phyloP scores from a whole-genome alignment of 2,888 invertebrate genomes.

The Ophion costatus region DNA sequence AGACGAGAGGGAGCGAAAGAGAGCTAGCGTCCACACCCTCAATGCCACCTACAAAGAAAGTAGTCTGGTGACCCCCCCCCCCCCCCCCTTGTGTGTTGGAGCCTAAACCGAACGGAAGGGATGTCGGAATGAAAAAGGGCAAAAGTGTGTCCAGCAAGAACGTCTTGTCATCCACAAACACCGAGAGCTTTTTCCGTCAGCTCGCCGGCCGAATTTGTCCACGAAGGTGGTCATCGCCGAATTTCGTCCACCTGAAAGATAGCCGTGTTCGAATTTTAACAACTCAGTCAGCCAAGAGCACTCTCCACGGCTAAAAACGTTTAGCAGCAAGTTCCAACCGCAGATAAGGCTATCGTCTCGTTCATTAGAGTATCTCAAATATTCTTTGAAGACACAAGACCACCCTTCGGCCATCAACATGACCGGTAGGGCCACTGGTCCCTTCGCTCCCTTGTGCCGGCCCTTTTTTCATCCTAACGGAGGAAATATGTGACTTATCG shows the following conservation, averaged over 20 bases:
- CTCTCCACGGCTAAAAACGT: slow-evolving; percentile 23
- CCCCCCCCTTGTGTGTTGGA: slow-evolving; percentile 1
- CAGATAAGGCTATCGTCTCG: slow-evolving; percentile 27
- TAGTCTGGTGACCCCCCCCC: slow-evolving; percentile 14
- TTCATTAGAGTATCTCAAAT: slow-evolving; percentile 53
- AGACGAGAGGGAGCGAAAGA: slow-evolving; percentile 7
- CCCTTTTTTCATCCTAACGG: slow-evolving; percentile 39
- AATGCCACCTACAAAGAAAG: slow-evolving; percentile 22
- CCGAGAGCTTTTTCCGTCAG: slow-evolving; percentile 16
- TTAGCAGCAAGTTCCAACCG: slow-evolving; percentile 30
- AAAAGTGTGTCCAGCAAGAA: slow-evolving; percentile 26
- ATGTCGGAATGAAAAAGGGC: slow-evolving; percentile 37
- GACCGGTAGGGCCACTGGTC: not conserved
- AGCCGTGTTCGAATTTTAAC: slow-evolving; percentile 33
- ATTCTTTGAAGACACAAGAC: slow-evolving; percentile 40
- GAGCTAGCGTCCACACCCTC: slow-evolving; percentile 26
- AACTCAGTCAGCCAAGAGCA: slow-evolving; percentile 2
- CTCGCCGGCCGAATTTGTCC: not conserved
- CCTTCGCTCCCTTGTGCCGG: slow-evolving; percentile 29
- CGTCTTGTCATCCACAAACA: slow-evolving; percentile 50
- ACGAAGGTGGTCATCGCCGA: slow-evolving; percentile 18
- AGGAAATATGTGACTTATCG: slow-evolving; percentile 26
- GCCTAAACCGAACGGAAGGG: slow-evolving; percentile 16
- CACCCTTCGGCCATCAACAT: slow-evolving; percentile 38
- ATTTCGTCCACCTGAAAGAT: slow-evolving; percentile 28